Evolutionary conservation across 2,888 invertebrate species (phyloP).

Genomic region (Callosobruchus maculatus): DNA sequence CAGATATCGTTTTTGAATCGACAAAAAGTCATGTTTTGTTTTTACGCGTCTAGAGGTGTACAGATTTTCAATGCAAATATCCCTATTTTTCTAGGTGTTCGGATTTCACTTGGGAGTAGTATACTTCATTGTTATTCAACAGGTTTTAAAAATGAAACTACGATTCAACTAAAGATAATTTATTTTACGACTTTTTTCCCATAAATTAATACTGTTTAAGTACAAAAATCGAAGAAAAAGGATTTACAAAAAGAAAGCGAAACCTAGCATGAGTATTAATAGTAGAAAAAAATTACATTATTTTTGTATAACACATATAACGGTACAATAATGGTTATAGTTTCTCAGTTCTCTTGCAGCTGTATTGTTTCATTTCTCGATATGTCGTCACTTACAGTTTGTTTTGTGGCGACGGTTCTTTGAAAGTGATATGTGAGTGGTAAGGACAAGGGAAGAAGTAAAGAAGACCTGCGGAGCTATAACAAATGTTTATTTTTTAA

Average conservation of each 20-base stretch:
- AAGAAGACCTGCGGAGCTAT: slow-evolving; percentile 45
- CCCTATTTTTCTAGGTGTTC: no score
- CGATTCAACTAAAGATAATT: slow-evolving; percentile 41
- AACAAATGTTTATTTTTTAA: slow-evolving; percentile 47
- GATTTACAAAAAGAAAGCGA: slow-evolving; percentile 37
- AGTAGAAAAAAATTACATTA: slow-evolving; percentile 38
- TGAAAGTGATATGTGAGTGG: slow-evolving; percentile 43
- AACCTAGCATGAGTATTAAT: slow-evolving; percentile 41
- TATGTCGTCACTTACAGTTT: slow-evolving; percentile 29
- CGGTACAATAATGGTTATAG: slow-evolving; percentile 30
- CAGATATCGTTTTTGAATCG: no score
- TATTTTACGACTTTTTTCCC: slow-evolving; percentile 43
- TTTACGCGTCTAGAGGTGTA: no score
- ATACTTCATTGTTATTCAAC: no score
- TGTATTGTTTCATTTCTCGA: slow-evolving; percentile 23
- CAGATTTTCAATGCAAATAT: no score
- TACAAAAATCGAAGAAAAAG: slow-evolving; percentile 46
- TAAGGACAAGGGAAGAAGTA: slow-evolving; percentile 38
- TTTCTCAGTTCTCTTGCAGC: slow-evolving; percentile 36
- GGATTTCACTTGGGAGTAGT: no score
- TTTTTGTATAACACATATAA: slow-evolving; percentile 34
- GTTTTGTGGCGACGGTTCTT: slow-evolving; percentile 25
- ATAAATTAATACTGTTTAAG: slow-evolving; percentile 48
- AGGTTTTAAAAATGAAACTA: neutral
- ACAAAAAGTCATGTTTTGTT: no score